Conservation (phyloP, 2,797 vertebrate genomes). For the Simalia tracyae region DNA sequence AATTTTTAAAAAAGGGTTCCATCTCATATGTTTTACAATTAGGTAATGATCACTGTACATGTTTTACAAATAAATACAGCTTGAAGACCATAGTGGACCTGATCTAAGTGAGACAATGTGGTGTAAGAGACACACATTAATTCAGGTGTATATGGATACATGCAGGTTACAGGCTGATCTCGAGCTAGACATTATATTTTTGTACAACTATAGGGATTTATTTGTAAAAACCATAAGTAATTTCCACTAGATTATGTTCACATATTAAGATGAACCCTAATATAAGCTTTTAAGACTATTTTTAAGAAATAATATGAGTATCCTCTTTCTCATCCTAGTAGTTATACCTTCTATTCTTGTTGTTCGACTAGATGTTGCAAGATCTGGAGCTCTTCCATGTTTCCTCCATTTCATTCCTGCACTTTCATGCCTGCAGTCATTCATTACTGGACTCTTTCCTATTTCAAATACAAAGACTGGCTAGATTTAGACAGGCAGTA, state of each 20-base stretch:
- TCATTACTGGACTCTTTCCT: slow-evolving; percentile 59
- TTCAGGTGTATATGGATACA: background rate
- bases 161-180: background rate
- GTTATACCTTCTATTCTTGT: slow-evolving; percentile 68
- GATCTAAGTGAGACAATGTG: background rate
- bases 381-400: slow-evolving; percentile 51
- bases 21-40: background rate
- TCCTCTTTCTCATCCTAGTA: background rate
- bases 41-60: background rate
- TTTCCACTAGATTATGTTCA: background rate
- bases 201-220: background rate
- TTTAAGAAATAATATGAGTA: background rate
- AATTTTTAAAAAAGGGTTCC: background rate
- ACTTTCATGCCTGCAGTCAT: slow-evolving; percentile 55
- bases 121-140: background rate
- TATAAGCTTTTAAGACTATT: background rate
- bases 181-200: background rate
- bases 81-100: background rate
- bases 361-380: slow-evolving; percentile 55
- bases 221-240: background rate
- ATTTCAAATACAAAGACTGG: slow-evolving; percentile 34
- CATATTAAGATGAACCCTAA: background rate
- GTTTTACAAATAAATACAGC: background rate
- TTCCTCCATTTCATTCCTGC: background rate
- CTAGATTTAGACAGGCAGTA: slow-evolving; percentile 7